phyloP scores from a whole-genome alignment of 1,140 invertebrate species.

The Magallana angulata region DNA sequence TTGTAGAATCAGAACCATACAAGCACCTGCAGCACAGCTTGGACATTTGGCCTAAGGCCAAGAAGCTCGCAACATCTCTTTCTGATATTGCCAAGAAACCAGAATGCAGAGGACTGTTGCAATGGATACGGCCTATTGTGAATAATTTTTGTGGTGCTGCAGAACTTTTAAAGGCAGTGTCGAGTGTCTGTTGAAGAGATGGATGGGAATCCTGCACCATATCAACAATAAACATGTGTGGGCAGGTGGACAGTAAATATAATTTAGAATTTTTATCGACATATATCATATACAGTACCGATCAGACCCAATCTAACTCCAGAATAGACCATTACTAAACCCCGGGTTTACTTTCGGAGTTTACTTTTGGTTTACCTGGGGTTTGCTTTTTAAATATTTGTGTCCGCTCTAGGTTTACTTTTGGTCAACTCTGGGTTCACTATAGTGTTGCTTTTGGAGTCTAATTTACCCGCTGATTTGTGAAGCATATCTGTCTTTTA shows the following conservation, averaged over 20 bases:
- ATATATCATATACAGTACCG: no score
- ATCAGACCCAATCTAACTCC: no score
- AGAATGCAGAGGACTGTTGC: neutral
- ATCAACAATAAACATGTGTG: neutral
- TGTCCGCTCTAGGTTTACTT: no score
- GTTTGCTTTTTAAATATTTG: no score
- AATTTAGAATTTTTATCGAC: no score
- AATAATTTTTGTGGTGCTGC: constrained; percentile 27
- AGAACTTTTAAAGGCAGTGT: constrained; percentile 4
- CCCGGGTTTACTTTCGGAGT: no score
- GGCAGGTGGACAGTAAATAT: neutral
- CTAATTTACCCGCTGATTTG: no score
- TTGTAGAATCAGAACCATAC: neutral
- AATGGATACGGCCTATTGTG: neutral
- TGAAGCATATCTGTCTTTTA: no score
- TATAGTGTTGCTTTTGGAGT: no score
- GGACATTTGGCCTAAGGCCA: constrained; percentile 8
- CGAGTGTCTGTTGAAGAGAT: neutral
- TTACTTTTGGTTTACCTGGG: no score
- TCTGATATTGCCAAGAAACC: neutral
- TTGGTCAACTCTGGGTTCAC: no score
- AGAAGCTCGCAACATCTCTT: neutral
- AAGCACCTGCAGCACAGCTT: constrained; percentile 19
- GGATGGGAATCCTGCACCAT: constrained; percentile 1
- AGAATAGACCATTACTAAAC: no score